These are phyloP conservation scores for Agonum fuliginosum DNA, from an alignment of 2,888 invertebrate species.

Conservation along the genomic window DNA sequence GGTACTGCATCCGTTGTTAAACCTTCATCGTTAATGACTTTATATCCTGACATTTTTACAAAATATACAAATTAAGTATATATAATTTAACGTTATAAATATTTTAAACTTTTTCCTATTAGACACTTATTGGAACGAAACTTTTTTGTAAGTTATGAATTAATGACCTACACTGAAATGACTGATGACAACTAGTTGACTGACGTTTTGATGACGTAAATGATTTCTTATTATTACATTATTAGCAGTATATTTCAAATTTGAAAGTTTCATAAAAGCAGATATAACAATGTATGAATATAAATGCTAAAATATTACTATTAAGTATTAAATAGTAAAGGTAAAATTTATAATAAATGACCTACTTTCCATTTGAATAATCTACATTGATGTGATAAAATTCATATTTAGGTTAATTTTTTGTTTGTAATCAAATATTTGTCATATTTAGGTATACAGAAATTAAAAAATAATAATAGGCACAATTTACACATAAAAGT, in stretches of 20 bases:
- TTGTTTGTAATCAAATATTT: neutral
- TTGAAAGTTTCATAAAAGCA: neutral
- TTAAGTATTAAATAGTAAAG: too few relatives aligned
- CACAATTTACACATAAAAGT: neutral
- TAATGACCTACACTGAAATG: constrained; percentile 14
- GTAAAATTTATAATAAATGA: too few relatives aligned
- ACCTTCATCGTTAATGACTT: constrained; percentile 17
- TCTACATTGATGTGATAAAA: neutral
- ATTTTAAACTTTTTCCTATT: neutral
- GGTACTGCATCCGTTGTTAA: constrained; percentile 56
- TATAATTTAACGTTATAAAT: constrained; percentile 3
- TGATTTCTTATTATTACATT: constrained; percentile 40
- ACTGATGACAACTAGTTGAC: constrained; percentile 23
- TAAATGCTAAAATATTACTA: too few relatives aligned
- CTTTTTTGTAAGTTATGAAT: constrained; percentile 13
- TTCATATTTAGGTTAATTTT: neutral
- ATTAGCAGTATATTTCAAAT: neutral
- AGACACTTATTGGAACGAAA: constrained; percentile 1
- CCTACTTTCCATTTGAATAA: neutral
- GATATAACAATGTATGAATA: too few relatives aligned
- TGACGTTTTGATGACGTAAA: constrained; percentile 39
- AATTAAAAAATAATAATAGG: neutral
- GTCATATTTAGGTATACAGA: neutral
- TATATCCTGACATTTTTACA: constrained; percentile 17
- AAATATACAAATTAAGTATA: neutral